These are phyloP conservation scores for Rhizoglyphus robini DNA, from an alignment of 1,140 invertebrate genomes.

Conservation along the genomic window DNA sequence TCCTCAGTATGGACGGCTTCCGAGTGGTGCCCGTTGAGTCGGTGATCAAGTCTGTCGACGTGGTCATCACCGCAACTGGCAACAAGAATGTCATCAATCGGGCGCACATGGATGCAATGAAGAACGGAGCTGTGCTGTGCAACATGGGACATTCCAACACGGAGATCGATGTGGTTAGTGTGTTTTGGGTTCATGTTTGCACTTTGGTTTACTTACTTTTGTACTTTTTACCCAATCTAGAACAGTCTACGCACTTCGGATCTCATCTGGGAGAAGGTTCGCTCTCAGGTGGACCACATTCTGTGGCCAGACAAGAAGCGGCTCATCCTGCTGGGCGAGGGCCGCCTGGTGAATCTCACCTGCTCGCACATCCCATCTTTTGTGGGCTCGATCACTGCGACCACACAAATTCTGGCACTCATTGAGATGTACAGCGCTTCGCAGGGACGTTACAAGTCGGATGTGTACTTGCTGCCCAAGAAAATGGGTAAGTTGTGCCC, in stretches of 20 bases:
- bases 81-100: constrained; percentile 92
- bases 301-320: constrained; percentile 38
- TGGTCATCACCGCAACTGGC: constrained; percentile 79
- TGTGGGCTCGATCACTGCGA: constrained; percentile 86
- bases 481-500: constrained; percentile 66
- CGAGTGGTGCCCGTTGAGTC: constrained; percentile 84
- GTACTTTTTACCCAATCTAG: constrained; percentile 38
- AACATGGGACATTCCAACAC: constrained; percentile 98
- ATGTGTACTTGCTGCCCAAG: constrained; percentile 92
- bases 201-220: constrained; percentile 23
- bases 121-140: constrained; percentile 88
- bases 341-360: constrained; percentile 83
- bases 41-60: constrained; percentile 80
- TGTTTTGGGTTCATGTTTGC: neutral
- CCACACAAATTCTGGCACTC: constrained; percentile 82
- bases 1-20: constrained; percentile 85
- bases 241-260: constrained; percentile 83
- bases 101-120: constrained; percentile 92
- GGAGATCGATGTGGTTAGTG: constrained; percentile 87
- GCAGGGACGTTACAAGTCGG: constrained; percentile 79
- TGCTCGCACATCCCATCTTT: constrained; percentile 95
- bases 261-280: constrained; percentile 89
- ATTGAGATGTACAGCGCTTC: constrained; percentile 95
- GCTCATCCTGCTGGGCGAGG: constrained; percentile 77
- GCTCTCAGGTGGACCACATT: constrained; percentile 71